phyloP scores from a whole-genome alignment of 2,888 invertebrate species.

The Cylloceria caligata region DNA sequence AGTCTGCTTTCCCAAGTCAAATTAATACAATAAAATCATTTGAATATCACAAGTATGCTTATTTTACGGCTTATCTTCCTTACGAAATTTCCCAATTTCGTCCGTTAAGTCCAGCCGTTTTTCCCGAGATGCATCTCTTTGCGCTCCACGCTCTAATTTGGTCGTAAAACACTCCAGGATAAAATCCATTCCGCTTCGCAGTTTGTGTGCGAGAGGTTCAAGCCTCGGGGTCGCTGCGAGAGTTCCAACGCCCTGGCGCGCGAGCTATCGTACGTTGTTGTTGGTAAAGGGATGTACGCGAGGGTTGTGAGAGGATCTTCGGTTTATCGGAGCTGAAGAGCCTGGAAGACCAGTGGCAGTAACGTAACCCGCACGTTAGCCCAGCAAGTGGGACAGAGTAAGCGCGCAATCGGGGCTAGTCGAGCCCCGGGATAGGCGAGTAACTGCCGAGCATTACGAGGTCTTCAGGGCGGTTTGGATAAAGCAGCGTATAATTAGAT shows the following conservation, averaged over 20 bases:
- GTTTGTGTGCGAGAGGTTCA: slow-evolving; percentile 18
- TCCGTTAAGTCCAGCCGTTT: slow-evolving; percentile 8
- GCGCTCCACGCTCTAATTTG: background rate
- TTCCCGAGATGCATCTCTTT: slow-evolving; percentile 12
- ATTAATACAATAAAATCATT: background rate
- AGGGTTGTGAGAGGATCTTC: slow-evolving; percentile 66
- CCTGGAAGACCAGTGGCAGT: slow-evolving; percentile 62
- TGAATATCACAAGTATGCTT: slow-evolving; percentile 10
- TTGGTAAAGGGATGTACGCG: slow-evolving; percentile 33
- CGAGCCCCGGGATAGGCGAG: slow-evolving; percentile 75
- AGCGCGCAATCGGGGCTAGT: slow-evolving; percentile 43
- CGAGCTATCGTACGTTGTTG: slow-evolving; percentile 41
- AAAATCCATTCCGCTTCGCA: slow-evolving; percentile 45
- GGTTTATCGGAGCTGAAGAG: slow-evolving; percentile 78
- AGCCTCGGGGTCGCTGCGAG: slow-evolving; percentile 17
- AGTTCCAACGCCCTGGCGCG: slow-evolving; percentile 37
- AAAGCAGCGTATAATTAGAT: slow-evolving; percentile 84
- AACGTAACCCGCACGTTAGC: slow-evolving; percentile 44
- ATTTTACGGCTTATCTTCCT: slow-evolving; percentile 10
- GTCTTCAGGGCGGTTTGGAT: slow-evolving; percentile 81
- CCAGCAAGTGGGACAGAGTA: slow-evolving; percentile 33
- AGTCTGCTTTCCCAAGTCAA: background rate
- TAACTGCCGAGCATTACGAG: slow-evolving; percentile 81
- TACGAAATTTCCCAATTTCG: slow-evolving; percentile 24
- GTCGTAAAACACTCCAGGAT: slow-evolving; percentile 25